phyloP scores from a whole-genome alignment of 2,888 invertebrate species.

The Tuta absoluta region DNA sequence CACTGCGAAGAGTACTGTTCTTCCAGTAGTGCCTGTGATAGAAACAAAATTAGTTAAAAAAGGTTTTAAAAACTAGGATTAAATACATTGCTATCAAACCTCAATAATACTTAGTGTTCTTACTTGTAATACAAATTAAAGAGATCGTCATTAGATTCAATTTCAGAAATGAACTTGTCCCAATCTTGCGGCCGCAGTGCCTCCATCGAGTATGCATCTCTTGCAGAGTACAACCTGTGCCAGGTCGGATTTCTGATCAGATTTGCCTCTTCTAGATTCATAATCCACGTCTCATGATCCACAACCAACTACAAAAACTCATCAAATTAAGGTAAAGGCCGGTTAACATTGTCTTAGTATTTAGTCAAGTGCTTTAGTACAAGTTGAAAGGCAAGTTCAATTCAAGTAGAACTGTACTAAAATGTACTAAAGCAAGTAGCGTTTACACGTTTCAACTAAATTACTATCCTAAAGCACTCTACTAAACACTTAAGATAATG shows the following conservation, averaged over 20 bases:
- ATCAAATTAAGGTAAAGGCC: constrained; percentile 21
- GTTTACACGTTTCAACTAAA: too few species aligned
- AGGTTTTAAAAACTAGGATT: neutral
- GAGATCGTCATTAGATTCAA: constrained; percentile 92
- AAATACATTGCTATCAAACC: neutral
- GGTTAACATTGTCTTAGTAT: too few species aligned
- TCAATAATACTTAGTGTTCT: constrained; percentile 32
- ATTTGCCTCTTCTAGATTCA: constrained; percentile 97
- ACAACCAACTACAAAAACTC: constrained; percentile 86
- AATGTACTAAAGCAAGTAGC: too few species aligned
- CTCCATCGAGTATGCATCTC: constrained; percentile 92
- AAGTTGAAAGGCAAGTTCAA: too few species aligned
- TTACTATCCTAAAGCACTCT: too few species aligned
- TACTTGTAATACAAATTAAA: constrained; percentile 96
- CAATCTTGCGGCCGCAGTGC: constrained; percentile 94
- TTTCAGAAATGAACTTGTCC: constrained; percentile 92
- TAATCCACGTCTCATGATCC: constrained; percentile 97
- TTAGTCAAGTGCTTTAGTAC: too few species aligned
- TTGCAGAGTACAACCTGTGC: constrained; percentile 93
- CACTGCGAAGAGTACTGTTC: constrained; percentile 90
- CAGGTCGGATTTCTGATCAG: constrained; percentile 93
- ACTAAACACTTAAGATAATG: too few species aligned
- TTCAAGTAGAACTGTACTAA: too few species aligned
- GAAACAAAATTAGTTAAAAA: neutral
- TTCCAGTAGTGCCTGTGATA: constrained; percentile 90